Percentiles rank a stretch among this genome's conserved stretches.
Conservation (phyloP, 2,888 invertebrate genomes). For the Brachycybe producta region DNA sequence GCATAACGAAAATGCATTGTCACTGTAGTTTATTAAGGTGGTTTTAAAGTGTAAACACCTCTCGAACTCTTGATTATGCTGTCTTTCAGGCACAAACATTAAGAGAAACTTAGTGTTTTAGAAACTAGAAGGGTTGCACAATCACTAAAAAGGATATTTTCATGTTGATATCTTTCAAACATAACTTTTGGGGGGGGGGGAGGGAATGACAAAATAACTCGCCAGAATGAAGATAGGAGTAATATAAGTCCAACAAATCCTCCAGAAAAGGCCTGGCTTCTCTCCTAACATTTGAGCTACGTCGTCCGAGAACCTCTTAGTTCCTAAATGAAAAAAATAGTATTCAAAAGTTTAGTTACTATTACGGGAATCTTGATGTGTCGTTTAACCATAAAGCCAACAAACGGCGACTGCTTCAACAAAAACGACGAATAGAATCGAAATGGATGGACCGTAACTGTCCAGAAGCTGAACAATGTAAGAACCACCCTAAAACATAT, state of each 20-base stretch:
- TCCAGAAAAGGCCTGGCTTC: conserved; percentile 63
- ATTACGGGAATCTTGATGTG: not conserved
- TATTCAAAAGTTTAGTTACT: not conserved
- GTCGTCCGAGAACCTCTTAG: conserved; percentile 57
- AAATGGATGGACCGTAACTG: conserved; percentile 73
- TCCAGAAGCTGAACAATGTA: conserved; percentile 75
- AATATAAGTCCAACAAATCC: conserved; percentile 72
- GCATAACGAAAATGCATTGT: too few relatives aligned
- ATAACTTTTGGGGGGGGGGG: too few relatives aligned
- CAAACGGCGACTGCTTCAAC: conserved; percentile 80
- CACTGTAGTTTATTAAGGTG: too few relatives aligned
- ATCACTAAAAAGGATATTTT: too few relatives aligned
- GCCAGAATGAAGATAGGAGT: conserved; percentile 73
- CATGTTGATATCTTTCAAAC: too few relatives aligned
- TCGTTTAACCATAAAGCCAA: conserved; percentile 58
- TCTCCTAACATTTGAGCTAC: conserved; percentile 71
- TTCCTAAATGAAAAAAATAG: conserved; percentile 25
- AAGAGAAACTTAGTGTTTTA: too few relatives aligned
- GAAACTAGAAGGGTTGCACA: too few relatives aligned
- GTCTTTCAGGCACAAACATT: too few relatives aligned
- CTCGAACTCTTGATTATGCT: too few relatives aligned
- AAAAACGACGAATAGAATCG: conserved; percentile 79
- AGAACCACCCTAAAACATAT: conserved; percentile 57
- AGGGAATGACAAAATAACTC: too few relatives aligned
- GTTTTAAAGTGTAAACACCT: too few relatives aligned